Evolutionary conservation across 2,797 vertebrate species (phyloP).

Genomic region (Eutrigla gurnardus): DNA sequence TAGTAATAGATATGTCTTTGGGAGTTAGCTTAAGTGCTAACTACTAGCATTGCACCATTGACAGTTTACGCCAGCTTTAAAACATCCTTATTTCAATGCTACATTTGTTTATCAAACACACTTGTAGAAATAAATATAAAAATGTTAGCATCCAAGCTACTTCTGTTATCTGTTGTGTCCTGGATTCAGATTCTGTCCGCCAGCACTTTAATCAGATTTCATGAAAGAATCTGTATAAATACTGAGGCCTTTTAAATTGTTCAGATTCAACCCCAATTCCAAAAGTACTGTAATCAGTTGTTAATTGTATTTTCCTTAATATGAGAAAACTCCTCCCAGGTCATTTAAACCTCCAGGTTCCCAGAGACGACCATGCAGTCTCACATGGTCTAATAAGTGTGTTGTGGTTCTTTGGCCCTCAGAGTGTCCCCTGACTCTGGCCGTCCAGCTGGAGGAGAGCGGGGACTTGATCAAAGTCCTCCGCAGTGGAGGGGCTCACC

Average conservation of each 20-base stretch:
- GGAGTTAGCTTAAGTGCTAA: background rate
- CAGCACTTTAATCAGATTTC: background rate
- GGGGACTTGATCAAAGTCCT: slow-evolving; percentile 91
- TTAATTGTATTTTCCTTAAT: too few relatives aligned
- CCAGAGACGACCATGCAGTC: background rate
- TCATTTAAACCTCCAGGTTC: background rate
- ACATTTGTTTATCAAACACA: background rate
- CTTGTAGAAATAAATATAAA: background rate
- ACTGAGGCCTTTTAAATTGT: background rate
- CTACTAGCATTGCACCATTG: background rate
- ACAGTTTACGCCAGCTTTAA: background rate
- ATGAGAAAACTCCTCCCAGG: background rate
- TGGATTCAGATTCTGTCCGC: background rate
- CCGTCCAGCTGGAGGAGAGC: slow-evolving; percentile 91
- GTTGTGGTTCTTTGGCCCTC: slow-evolving; percentile 21
- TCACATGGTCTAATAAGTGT: background rate
- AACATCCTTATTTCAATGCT: background rate
- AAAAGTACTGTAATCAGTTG: too few relatives aligned
- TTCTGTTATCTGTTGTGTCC: background rate
- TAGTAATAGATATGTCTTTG: background rate
- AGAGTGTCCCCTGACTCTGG: slow-evolving; percentile 96
- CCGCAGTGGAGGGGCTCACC: slow-evolving; percentile 91
- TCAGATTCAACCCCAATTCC: too few relatives aligned
- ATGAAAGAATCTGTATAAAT: background rate
- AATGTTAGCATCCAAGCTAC: background rate